These are phyloP conservation scores for Tetropium fuscum DNA, from an alignment of 2,888 invertebrate species.

Conservation along the genomic window DNA sequence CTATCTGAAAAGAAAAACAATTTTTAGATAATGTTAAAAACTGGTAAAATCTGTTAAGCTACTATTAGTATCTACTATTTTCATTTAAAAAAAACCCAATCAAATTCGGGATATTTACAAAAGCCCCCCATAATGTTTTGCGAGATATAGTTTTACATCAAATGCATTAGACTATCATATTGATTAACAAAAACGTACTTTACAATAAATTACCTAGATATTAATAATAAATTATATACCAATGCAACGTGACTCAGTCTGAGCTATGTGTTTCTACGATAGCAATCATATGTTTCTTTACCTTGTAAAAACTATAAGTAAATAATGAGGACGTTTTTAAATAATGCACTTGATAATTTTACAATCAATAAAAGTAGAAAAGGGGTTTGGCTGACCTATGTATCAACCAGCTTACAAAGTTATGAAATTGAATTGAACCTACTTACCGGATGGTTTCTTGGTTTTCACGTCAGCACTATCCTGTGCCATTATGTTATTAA, in stretches of 20 bases:
- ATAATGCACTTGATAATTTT: neutral
- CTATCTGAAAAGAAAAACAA: slow-evolving; percentile 74
- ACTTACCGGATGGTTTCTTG: slow-evolving; percentile 56
- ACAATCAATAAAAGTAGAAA: slow-evolving; percentile 37
- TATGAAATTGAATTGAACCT: neutral
- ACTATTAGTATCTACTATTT: too few relatives aligned
- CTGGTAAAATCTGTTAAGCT: neutral
- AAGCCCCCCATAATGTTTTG: slow-evolving; percentile 1
- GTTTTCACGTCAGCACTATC: slow-evolving; percentile 49
- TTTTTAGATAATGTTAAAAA: neutral
- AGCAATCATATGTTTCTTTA: neutral
- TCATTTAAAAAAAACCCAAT: too few relatives aligned
- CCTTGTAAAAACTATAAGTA: neutral
- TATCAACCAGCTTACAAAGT: slow-evolving; percentile 1
- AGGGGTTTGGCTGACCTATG: slow-evolving; percentile 15
- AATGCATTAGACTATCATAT: slow-evolving; percentile 14
- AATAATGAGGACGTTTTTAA: neutral
- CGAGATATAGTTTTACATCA: too few relatives aligned
- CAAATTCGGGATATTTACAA: slow-evolving; percentile 19
- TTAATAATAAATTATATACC: slow-evolving; percentile 5
- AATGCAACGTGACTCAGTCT: slow-evolving; percentile 13
- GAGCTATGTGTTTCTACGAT: neutral
- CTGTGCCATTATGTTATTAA: slow-evolving; percentile 42
- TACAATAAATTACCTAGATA: neutral
- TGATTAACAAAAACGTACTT: slow-evolving; percentile 6